Percentiles rank a stretch among this genome's conserved stretches.
Evolutionary conservation across 2,797 vertebrate genomes (phyloP).

Genomic region (Spinibarbus caldwelli): DNA sequence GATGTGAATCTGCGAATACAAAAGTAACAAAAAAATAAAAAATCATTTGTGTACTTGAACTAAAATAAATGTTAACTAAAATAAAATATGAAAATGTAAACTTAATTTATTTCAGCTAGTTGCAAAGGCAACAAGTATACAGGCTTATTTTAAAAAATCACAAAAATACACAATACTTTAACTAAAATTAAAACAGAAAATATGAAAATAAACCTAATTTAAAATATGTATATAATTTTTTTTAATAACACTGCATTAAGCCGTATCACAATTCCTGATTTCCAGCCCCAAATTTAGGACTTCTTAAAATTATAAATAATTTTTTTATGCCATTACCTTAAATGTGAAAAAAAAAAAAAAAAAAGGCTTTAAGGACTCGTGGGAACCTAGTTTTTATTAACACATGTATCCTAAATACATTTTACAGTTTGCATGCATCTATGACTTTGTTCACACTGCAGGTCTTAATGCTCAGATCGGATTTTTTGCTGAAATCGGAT

Average conservation of each 20-base stretch:
- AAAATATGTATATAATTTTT: neutral
- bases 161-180: neutral
- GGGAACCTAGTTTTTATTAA: neutral
- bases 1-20: no score
- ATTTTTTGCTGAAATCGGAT: no score
- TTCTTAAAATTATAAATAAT: neutral
- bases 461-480: no score
- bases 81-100: neutral
- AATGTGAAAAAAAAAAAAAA: neutral
- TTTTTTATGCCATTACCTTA: neutral
- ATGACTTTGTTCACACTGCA: no score
- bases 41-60: no score
- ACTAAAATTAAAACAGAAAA: neutral
- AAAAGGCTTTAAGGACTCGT: neutral
- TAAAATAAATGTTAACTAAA: neutral
- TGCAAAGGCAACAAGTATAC: neutral
- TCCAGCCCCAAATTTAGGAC: neutral
- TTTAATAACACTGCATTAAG: no score
- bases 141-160: neutral
- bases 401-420: neutral
- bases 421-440: neutral
- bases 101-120: neutral
- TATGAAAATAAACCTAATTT: neutral
- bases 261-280: neutral
- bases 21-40: neutral